phyloP scores from a whole-genome alignment of 2,797 vertebrate species.

The Melanotaenia trifasciata region DNA sequence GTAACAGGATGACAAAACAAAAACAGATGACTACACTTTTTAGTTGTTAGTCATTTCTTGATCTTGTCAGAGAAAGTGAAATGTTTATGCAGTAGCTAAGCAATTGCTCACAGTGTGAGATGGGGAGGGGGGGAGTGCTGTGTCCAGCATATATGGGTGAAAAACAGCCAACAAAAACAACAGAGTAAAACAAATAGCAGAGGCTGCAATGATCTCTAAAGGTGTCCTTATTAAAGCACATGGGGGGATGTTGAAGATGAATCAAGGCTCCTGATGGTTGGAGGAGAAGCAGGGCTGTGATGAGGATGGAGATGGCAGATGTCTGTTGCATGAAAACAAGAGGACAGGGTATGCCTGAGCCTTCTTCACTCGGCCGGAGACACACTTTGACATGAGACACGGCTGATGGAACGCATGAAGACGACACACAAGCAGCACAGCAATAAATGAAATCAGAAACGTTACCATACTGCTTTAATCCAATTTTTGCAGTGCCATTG shows the following conservation, averaged over 20 bases:
- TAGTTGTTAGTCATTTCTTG: conserved; percentile 39
- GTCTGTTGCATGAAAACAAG: conserved; percentile 52
- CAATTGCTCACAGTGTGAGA: conserved; percentile 16
- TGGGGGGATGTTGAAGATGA: conserved; percentile 9
- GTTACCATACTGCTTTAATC: conserved; percentile 89
- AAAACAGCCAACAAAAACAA: conserved; percentile 44
- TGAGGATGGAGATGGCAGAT: conserved; percentile 68
- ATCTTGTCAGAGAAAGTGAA: conserved; percentile 45
- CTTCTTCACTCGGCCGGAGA: conserved; percentile 46
- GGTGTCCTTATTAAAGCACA: conserved; percentile 5
- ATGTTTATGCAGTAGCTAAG: conserved; percentile 47
- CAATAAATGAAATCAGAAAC: conserved; percentile 79
- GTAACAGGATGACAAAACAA: conserved; percentile 19
- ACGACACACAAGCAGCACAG: conserved; percentile 72
- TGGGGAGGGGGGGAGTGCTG: conserved; percentile 11
- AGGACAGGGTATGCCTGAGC: conserved; percentile 45
- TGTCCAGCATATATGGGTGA: conserved; percentile 34
- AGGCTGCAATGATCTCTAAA: conserved; percentile 26
- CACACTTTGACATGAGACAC: conserved; percentile 50
- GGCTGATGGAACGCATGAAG: conserved; percentile 60
- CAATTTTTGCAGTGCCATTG: conserved; percentile 81
- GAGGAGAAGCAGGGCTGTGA: conserved; percentile 39
- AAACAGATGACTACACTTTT: conserved; percentile 54
- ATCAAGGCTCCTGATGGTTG: conserved; percentile 21
- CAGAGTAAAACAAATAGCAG: conserved; percentile 25